Conservation (phyloP, 1,140 invertebrate genomes). For the Drosophila funebris region DNA sequence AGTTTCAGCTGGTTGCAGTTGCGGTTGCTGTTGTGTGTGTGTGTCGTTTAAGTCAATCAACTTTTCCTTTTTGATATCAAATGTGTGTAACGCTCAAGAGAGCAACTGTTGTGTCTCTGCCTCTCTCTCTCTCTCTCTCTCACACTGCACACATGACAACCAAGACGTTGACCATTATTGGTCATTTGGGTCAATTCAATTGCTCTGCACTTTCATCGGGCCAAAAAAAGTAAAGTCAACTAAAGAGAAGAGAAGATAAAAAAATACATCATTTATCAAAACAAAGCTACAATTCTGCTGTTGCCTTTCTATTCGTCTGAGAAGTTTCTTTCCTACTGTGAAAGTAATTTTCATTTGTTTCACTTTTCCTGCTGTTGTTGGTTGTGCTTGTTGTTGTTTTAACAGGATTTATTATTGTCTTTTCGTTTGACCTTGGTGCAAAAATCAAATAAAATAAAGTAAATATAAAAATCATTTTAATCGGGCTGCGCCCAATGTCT, state of each 20-base stretch:
- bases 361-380: not conserved
- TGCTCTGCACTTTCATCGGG: constrained; percentile 67
- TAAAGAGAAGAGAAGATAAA: not conserved
- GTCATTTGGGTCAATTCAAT: constrained; percentile 80
- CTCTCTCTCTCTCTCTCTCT: not conserved
- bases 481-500: constrained; percentile 17
- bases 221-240: constrained; percentile 26
- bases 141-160: not conserved
- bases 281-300: constrained; percentile 40
- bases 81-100: constrained; percentile 37
- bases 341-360: constrained; percentile 62
- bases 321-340: constrained; percentile 49
- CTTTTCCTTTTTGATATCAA: constrained; percentile 77
- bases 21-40: not conserved
- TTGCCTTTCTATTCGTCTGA: constrained; percentile 57
- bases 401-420: constrained; percentile 53
- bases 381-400: not conserved
- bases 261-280: constrained; percentile 7
- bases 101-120: constrained; percentile 9
- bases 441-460: constrained; percentile 29
- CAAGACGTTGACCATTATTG: constrained; percentile 54
- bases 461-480: constrained; percentile 36
- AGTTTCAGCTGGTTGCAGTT: constrained; percentile 41
- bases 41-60: constrained; percentile 74
- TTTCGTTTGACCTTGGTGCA: constrained; percentile 63